phyloP scores from a whole-genome alignment of 2,113 vertebrate genomes.

The Phalacrocorax pelagicus region DNA sequence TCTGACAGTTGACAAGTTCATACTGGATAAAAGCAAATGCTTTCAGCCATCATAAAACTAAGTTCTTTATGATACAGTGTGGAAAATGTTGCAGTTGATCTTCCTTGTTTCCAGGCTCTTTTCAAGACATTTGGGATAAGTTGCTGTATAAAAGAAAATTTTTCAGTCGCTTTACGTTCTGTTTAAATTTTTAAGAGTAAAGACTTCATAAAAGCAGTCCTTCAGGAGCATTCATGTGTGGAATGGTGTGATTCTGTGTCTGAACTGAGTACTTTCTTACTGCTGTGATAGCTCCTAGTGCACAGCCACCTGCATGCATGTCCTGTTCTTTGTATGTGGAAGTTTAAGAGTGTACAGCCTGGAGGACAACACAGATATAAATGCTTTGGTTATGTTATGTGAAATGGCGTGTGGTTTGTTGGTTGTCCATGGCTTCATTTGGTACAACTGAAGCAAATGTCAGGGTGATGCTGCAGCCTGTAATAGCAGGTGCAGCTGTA shows the following conservation, averaged over 20 bases:
- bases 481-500: background rate
- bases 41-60: background rate
- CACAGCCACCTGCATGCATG: background rate
- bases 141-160: background rate
- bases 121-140: background rate
- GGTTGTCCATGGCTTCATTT: background rate
- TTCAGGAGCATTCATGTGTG: background rate
- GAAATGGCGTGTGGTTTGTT: background rate
- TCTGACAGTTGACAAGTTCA: background rate
- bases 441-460: background rate
- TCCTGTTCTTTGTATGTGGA: background rate
- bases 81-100: background rate
- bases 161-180: background rate
- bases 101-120: background rate
- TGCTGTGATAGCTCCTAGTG: background rate
- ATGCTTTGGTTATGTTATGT: background rate
- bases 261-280: background rate
- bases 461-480: background rate
- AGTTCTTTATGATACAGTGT: background rate
- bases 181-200: background rate
- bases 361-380: background rate
- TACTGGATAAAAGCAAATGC: background rate
- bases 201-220: background rate
- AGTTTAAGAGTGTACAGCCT: background rate
- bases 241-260: background rate